Conservation (phyloP, 2,113 vertebrate species). For the Parus major region DNA sequence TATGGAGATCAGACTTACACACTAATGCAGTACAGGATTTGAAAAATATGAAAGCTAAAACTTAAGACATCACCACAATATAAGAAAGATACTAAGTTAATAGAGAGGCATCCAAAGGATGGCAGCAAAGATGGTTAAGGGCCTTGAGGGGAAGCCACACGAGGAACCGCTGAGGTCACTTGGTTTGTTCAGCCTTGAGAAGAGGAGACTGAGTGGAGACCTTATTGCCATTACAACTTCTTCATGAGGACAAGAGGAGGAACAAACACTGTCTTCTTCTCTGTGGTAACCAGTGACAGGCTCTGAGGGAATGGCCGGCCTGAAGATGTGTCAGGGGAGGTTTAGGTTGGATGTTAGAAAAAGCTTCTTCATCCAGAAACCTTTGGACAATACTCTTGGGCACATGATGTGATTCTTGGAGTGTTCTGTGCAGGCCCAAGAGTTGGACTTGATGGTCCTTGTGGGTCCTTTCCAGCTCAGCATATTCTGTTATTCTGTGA, state of each 20-base stretch:
- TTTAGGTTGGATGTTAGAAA: neutral
- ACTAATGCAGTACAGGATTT: neutral
- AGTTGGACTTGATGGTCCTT: neutral
- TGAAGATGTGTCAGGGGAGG: neutral
- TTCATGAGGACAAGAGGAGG: neutral
- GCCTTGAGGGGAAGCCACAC: fast-evolving
- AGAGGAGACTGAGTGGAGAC: neutral
- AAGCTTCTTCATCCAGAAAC: neutral
- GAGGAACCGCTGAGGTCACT: neutral
- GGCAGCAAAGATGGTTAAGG: neutral
- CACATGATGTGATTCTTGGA: neutral
- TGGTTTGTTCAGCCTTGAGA: neutral
- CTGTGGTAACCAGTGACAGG: neutral
- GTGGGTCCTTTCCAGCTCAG: neutral
- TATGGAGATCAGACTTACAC: neutral
- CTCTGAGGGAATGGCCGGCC: neutral
- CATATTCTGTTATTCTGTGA: neutral
- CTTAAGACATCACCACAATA: too few species aligned
- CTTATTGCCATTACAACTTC: neutral
- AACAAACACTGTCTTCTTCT: too few species aligned
- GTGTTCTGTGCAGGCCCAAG: neutral
- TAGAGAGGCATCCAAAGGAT: neutral
- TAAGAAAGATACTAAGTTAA: neutral
- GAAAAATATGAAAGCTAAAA: neutral
- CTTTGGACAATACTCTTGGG: neutral